Conservation (phyloP, 2,888 invertebrate genomes). For the Cerceris rybyensis region DNA sequence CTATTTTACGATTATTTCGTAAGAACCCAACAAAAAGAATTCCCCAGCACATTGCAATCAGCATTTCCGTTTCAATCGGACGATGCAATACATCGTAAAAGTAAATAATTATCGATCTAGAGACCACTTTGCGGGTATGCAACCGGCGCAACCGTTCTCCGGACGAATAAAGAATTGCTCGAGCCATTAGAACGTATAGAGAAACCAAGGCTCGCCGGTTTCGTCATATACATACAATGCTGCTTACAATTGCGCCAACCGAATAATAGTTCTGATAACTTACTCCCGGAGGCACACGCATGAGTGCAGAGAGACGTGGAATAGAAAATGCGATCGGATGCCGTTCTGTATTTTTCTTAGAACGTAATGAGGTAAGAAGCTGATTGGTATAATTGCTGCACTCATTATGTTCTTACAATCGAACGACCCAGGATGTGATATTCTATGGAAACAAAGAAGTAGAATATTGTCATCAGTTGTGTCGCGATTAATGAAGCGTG, state of each 20-base stretch:
- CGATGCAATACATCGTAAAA: conserved; percentile 3
- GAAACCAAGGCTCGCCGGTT: conserved; percentile 2
- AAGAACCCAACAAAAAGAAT: not conserved
- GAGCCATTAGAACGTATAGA: not conserved
- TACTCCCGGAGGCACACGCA: conserved; percentile 7
- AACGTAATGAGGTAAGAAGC: conserved; percentile 54
- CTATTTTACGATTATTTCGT: conserved; percentile 1
- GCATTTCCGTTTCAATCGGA: conserved; percentile 20
- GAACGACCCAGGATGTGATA: conserved; percentile 22
- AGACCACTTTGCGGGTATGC: not conserved
- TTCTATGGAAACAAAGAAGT: conserved; percentile 37
- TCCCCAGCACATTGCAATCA: conserved; percentile 2
- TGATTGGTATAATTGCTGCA: conserved; percentile 50
- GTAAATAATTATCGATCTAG: not conserved
- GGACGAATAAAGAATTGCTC: not conserved
- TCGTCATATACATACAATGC: conserved; percentile 18
- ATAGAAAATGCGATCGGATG: conserved; percentile 28
- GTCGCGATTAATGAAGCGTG: not conserved
- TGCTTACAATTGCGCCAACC: conserved; percentile 23
- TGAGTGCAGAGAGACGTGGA: conserved; percentile 26
- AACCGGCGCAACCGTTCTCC: conserved; percentile 5
- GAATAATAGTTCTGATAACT: conserved; percentile 42
- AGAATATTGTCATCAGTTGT: conserved; percentile 16
- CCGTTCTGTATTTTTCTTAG: conserved; percentile 47
- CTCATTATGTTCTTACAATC: conserved; percentile 41